These are phyloP conservation scores for Epirrita christyi DNA, from an alignment of 2,888 invertebrate genomes.

Conservation along the genomic window DNA sequence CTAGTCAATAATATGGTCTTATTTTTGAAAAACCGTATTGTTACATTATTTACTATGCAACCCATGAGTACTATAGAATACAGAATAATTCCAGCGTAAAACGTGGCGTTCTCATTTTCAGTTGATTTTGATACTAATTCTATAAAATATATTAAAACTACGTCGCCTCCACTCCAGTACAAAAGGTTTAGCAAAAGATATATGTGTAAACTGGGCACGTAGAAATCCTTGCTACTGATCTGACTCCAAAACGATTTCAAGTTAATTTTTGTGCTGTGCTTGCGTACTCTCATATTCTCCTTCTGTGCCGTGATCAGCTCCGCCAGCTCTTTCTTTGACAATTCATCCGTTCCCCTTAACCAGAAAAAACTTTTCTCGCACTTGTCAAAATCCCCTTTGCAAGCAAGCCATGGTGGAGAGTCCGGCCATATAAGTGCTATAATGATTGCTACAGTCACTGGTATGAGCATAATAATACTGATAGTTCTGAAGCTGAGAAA, in stretches of 20 bases:
- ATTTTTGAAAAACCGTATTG: conserved; percentile 23
- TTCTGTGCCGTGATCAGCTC: conserved; percentile 30
- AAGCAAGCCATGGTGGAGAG: conserved; percentile 40
- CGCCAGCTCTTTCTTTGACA: conserved; percentile 27
- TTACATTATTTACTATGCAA: conserved; percentile 17
- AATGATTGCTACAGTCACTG: conserved; percentile 19
- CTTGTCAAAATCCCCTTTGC: conserved; percentile 33
- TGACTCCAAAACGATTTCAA: conserved; percentile 13
- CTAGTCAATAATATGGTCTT: conserved; percentile 29
- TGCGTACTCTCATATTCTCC: conserved; percentile 5
- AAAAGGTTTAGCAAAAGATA: conserved; percentile 28
- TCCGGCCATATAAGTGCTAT: conserved; percentile 36
- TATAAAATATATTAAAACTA: conserved; percentile 32
- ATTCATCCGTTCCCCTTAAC: conserved; percentile 32
- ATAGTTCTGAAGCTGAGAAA: conserved; percentile 29
- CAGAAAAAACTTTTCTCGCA: conserved; percentile 33
- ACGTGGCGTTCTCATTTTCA: conserved; percentile 25
- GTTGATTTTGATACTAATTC: conserved; percentile 30
- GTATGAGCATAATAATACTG: conserved; percentile 22
- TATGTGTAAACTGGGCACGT: conserved; percentile 33
- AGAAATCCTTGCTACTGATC: conserved; percentile 33
- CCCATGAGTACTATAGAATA: conserved; percentile 27
- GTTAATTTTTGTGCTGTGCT: background rate
- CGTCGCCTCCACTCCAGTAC: conserved; percentile 38
- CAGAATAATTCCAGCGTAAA: conserved; percentile 25